A percentile compares a stretch with the other conserved stretches of the same genome.
Evolutionary conservation across 2,797 vertebrate genomes (phyloP).

Genomic region (Parauchenoglanis punctatus): DNA sequence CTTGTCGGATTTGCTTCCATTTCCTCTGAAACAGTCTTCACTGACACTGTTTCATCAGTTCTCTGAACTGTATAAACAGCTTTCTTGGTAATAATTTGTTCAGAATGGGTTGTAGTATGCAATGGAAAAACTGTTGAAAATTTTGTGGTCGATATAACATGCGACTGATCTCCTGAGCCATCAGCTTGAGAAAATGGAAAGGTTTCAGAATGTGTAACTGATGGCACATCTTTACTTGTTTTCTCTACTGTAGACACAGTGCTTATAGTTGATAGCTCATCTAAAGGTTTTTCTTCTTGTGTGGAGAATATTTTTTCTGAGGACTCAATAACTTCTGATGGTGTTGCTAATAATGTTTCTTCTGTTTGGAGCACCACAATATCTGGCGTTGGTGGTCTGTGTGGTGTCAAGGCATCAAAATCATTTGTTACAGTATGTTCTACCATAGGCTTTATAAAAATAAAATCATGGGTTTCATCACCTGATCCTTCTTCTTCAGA

Average conservation of each 20-base stretch:
- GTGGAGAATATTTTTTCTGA: slow-evolving; percentile 25
- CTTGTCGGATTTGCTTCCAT: neutral
- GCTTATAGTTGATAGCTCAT: slow-evolving; percentile 34
- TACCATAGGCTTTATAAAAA: slow-evolving; percentile 22
- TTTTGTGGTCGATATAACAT: slow-evolving; percentile 5
- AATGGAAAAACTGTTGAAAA: slow-evolving; percentile 28
- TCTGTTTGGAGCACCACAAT: slow-evolving; percentile 25
- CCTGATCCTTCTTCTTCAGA: slow-evolving; percentile 30
- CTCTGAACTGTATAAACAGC: slow-evolving; percentile 7
- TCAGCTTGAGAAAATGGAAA: slow-evolving; percentile 20
- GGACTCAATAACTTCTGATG: slow-evolving; percentile 8
- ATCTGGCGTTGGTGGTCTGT: neutral
- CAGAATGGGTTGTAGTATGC: neutral
- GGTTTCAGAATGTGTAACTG: slow-evolving; percentile 3
- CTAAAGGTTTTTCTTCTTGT: slow-evolving; percentile 12
- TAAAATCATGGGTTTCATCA: slow-evolving; percentile 24
- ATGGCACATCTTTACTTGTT: slow-evolving; percentile 13
- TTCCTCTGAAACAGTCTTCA: neutral
- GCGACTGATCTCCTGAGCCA: slow-evolving; percentile 21
- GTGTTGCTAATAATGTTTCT: neutral
- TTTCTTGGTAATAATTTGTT: neutral
- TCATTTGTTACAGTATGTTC: slow-evolving; percentile 23
- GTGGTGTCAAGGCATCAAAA: slow-evolving; percentile 22
- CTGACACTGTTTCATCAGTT: neutral
- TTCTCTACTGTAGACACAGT: slow-evolving; percentile 19